Evolutionary conservation across 2,888 invertebrate species (phyloP).

Genomic region (Cephonodes hylas): DNA sequence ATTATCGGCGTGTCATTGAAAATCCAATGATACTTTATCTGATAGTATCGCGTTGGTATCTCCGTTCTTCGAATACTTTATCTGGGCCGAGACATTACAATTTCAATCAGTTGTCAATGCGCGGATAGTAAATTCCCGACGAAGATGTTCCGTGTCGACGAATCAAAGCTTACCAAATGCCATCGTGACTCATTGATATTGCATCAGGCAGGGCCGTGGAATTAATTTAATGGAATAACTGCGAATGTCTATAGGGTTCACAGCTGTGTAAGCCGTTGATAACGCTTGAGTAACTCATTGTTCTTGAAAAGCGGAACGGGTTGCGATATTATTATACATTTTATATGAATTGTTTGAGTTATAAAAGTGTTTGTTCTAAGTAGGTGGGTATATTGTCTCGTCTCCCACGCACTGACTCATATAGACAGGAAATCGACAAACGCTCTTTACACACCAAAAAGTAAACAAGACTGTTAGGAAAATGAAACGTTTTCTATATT

Average conservation of each 20-base stretch:
- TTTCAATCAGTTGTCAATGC: not conserved
- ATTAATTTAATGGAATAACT: conserved; percentile 56
- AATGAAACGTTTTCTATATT: not conserved
- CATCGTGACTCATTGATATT: conserved; percentile 38
- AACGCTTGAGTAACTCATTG: conserved; percentile 62
- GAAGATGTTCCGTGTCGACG: conserved; percentile 25
- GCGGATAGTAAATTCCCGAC: conserved; percentile 8
- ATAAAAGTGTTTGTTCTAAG: conserved; percentile 21
- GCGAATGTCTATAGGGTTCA: conserved; percentile 33
- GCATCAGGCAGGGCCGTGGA: conserved; percentile 48
- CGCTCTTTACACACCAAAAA: conserved; percentile 27
- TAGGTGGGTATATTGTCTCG: conserved; percentile 38
- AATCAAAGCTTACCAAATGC: conserved; percentile 21
- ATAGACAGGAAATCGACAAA: conserved; percentile 43
- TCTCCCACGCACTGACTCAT: conserved; percentile 49
- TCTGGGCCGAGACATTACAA: not conserved
- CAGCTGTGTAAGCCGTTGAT: conserved; percentile 69
- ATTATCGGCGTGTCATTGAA: conserved; percentile 21
- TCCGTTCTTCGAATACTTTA: not conserved
- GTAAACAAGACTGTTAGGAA: conserved; percentile 23
- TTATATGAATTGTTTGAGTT: conserved; percentile 17
- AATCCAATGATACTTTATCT: not conserved
- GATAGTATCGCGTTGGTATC: not conserved
- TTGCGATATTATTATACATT: conserved; percentile 25
- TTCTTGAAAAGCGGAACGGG: conserved; percentile 39